phyloP scores from a whole-genome alignment of 2,888 invertebrate species.

The Congeria kusceri region DNA sequence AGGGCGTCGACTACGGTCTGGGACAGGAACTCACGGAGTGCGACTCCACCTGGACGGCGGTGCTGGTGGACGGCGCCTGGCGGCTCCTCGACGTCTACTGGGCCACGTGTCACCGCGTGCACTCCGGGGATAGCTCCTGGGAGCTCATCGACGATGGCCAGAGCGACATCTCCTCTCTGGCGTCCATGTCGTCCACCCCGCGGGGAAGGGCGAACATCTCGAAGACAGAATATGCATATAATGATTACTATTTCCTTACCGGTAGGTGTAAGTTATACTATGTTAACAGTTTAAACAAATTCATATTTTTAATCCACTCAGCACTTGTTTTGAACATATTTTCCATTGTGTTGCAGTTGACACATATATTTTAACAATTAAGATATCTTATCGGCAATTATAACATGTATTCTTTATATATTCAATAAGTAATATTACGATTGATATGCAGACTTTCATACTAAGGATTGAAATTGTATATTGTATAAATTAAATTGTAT shows the following conservation, averaged over 20 bases:
- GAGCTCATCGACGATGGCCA: constrained; percentile 66
- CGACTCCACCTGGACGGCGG: constrained; percentile 81
- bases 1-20: constrained; percentile 77
- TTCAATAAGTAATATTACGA: too few species aligned
- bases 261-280: too few species aligned
- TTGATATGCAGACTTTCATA: too few species aligned
- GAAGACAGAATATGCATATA: constrained; percentile 63
- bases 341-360: too few species aligned
- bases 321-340: too few species aligned
- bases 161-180: constrained; percentile 59
- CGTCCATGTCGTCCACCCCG: constrained; percentile 52
- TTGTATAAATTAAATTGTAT: too few species aligned
- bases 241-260: constrained; percentile 76
- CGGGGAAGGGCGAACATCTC: constrained; percentile 45
- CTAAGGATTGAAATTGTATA: too few species aligned
- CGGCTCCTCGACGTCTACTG: constrained; percentile 83
- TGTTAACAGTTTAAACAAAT: too few species aligned
- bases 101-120: constrained; percentile 81
- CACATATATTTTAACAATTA: too few species aligned
- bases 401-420: too few species aligned
- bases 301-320: too few species aligned
- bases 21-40: constrained; percentile 64
- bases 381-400: too few species aligned
- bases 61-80: constrained; percentile 82
- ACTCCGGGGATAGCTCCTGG: constrained; percentile 66